phyloP scores from a whole-genome alignment of 2,797 vertebrate genomes.

The Bryconaethiops microstoma region DNA sequence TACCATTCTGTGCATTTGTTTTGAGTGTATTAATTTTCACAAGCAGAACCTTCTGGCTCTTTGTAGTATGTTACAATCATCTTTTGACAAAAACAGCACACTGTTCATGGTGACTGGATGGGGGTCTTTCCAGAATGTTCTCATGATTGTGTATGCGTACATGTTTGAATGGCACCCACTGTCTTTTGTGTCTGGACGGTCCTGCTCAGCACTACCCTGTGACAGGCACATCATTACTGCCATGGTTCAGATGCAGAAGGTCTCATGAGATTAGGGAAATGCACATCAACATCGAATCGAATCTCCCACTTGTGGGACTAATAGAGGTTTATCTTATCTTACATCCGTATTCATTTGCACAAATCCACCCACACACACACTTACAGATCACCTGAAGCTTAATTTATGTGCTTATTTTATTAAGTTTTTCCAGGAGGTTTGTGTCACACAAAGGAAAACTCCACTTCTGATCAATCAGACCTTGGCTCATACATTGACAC shows the following conservation, averaged over 20 bases:
- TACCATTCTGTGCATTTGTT: not conserved
- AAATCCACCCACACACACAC: not conserved
- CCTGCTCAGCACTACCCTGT: constrained; percentile 21
- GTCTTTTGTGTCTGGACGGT: constrained; percentile 21
- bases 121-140: constrained; percentile 12
- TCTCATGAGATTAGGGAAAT: constrained; percentile 25
- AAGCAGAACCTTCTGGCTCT: not conserved
- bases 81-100: not conserved
- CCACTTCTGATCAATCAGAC: not conserved
- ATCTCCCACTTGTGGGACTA: too few species aligned
- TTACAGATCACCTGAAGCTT: not conserved
- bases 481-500: not conserved
- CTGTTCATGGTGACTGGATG: not conserved
- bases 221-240: constrained; percentile 36
- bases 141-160: not conserved
- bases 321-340: too few species aligned
- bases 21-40: not conserved
- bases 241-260: constrained; percentile 31
- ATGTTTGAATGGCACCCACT: constrained; percentile 27
- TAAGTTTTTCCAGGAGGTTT: not conserved
- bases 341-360: constrained; percentile 19
- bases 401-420: not conserved
- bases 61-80: not conserved
- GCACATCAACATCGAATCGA: constrained; percentile 6
- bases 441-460: not conserved